Evolutionary conservation across 2,797 vertebrate genomes (phyloP).

Genomic region (Chloroceryle amazona): DNA sequence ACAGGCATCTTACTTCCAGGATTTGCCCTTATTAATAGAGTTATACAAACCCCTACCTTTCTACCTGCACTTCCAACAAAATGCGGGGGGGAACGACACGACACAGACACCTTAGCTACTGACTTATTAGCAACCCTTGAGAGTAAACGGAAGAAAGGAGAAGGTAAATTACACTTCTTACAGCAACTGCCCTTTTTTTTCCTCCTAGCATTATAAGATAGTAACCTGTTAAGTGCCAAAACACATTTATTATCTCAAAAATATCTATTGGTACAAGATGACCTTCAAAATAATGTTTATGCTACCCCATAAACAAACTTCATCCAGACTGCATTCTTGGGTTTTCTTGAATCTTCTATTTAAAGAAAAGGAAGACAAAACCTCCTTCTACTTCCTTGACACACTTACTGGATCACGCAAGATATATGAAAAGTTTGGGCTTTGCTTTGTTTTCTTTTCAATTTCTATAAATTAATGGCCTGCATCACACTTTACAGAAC

Average conservation of each 20-base stretch:
- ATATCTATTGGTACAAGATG: not conserved
- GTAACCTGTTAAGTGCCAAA: not conserved
- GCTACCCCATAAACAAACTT: not conserved
- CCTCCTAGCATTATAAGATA: not conserved
- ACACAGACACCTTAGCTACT: too few species aligned
- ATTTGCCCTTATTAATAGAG: not conserved
- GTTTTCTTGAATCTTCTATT: not conserved
- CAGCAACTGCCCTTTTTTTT: not conserved
- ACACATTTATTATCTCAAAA: not conserved
- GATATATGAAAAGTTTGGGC: not conserved
- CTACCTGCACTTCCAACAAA: not conserved
- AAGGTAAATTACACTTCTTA: not conserved
- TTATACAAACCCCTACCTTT: not conserved
- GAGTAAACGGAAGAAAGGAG: not conserved
- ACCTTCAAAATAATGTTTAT: not conserved
- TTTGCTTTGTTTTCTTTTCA: not conserved
- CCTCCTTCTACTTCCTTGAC: not conserved
- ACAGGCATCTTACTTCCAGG: accelerated
- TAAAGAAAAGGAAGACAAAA: not conserved
- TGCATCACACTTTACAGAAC: not conserved
- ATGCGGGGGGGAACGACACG: too few species aligned
- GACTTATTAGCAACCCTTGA: not conserved
- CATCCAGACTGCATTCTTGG: not conserved
- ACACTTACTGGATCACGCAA: not conserved
- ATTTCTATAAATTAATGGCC: not conserved